Percentiles rank a stretch among this genome's conserved stretches.
Conservation (phyloP, 2,888 invertebrate species). For the Ochropacha duplaris region DNA sequence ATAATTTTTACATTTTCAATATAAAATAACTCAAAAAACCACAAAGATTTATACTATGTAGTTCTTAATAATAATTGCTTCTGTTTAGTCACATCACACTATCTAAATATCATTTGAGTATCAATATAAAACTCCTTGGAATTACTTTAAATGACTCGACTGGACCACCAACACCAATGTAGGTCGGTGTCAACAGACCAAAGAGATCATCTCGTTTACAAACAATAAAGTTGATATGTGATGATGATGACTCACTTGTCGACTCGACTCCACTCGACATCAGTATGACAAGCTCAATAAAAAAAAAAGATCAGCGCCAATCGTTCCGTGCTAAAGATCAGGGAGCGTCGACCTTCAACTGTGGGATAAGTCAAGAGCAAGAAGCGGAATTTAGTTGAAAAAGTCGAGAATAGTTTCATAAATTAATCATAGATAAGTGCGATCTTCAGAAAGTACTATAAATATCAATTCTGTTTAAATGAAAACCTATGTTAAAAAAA, state of each 20-base stretch:
- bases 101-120: no score
- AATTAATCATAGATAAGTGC: no score
- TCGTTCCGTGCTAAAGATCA: conserved; percentile 75
- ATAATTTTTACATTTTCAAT: no score
- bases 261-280: conserved; percentile 25
- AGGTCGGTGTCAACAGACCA: conserved; percentile 21
- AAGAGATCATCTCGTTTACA: conserved; percentile 35
- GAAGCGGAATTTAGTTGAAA: conserved; percentile 23
- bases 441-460: neutral
- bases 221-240: conserved; percentile 32
- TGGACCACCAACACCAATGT: conserved; percentile 2
- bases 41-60: no score
- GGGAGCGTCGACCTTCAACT: conserved; percentile 70
- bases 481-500: no score
- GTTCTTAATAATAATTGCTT: no score
- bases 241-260: conserved; percentile 23
- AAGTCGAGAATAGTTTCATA: no score
- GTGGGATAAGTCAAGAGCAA: conserved; percentile 27
- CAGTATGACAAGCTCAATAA: conserved; percentile 60
- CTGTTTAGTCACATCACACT: no score
- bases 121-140: no score
- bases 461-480: no score
- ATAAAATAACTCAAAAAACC: no score
- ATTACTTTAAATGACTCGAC: neutral
- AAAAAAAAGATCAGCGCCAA: conserved; percentile 66